Base-by-base conservation (phyloP, 2,797 vertebrate genomes). In the Gastrophryne carolinensis region DNA sequence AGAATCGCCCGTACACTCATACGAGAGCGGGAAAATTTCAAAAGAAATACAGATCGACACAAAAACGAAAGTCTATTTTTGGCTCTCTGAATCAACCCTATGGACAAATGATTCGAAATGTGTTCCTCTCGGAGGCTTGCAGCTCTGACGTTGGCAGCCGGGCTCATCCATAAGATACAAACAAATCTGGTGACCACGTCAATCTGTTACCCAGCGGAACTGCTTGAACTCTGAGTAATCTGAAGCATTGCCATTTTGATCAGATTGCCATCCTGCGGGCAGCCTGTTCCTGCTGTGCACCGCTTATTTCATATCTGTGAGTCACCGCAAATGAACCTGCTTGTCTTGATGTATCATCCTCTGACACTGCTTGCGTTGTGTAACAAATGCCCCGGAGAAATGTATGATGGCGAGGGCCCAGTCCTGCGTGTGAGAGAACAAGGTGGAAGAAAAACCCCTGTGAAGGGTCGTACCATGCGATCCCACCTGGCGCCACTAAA, bases 161-260 rank as follows among this genome's bases (percentile, higher is more conserved):
- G 4, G 9, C 12, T 47, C 39, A 64, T 66, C 49, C 39, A n/a
- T 67, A 56, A 53, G 30, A n/a, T 5, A 5, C 30, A 17, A 50
- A 65, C 17, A 49, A 65, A 49, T 13, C 34, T 1, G 17, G 3
- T 49, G 68, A 50, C 24, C 13, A 52, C 56, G 27, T 5, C 26
- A 19, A 3, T 15, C 12, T 19, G 10, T 72, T 32, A 27, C 54
- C 47, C 58, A 21, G 23, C 10, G 30, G 57, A 62, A 13, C 15
- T 57, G n/a, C 30, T 69, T 61, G 39, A 61, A 61, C 30, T 52
- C 56, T 27, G 7, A 57, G 69, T 35, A 72, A 24, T 61, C 27
- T 23, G 35, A 56, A 29, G 41, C 56, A 73, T 54, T 30, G 44
- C 47, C 49, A 41, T 56, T 41, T 53, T 32, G 34, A 63, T 52